A percentile compares a stretch with the other conserved stretches of the same genome.
Conservation (phyloP, 2,797 vertebrate genomes). For the Coilia nasus region DNA sequence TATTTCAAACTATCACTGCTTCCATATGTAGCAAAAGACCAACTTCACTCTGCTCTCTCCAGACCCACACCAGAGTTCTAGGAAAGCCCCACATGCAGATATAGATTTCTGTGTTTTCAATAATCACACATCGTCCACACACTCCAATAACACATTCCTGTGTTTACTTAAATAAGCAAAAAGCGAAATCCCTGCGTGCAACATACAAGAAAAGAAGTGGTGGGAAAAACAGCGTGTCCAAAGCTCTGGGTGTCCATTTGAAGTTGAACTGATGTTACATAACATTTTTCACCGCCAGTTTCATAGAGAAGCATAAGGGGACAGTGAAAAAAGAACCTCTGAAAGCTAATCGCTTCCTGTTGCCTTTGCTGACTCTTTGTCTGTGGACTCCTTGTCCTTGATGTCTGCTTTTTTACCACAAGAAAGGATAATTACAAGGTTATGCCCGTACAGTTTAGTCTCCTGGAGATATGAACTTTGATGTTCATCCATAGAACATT, state of each 20-base stretch:
- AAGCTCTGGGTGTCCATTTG: too few species aligned
- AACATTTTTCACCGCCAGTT: too few species aligned
- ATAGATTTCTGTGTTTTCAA: neutral
- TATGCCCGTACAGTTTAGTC: neutral
- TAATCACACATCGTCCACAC: neutral
- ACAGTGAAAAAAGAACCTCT: too few species aligned
- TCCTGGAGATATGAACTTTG: neutral
- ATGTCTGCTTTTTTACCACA: neutral
- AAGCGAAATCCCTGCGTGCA: neutral
- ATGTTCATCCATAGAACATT: neutral
- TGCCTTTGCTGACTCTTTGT: too few species aligned
- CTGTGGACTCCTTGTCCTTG: too few species aligned
- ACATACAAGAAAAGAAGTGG: neutral
- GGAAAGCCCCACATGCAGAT: neutral
- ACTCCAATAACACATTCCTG: neutral
- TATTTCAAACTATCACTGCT: too few species aligned
- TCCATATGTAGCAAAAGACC: too few species aligned
- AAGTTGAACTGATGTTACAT: too few species aligned
- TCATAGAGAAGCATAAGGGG: too few species aligned
- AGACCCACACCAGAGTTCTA: neutral
- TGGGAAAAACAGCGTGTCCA: too few species aligned
- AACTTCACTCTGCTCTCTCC: neutral
- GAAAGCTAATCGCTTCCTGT: too few species aligned
- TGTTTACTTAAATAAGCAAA: neutral
- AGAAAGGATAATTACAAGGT: neutral